Evolutionary conservation across 2,888 invertebrate genomes (phyloP).

Genomic region (Drosophila trichaetosa): DNA sequence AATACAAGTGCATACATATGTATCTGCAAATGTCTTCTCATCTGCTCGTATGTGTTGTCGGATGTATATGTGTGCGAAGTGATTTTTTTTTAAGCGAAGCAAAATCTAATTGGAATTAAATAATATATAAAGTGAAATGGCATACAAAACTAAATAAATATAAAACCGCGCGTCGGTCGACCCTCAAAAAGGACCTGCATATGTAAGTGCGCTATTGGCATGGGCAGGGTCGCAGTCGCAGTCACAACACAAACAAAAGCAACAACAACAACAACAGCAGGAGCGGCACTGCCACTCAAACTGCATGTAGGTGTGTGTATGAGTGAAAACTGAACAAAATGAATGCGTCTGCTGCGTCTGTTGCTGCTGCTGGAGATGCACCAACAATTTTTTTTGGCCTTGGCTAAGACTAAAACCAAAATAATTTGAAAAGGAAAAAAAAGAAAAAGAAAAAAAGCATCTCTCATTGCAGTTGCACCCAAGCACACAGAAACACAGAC

Average conservation of each 20-base stretch:
- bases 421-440: constrained; percentile 3
- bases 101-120: constrained; percentile 72
- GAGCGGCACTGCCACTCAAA: constrained; percentile 64
- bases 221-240: constrained; percentile 47
- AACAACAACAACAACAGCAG: constrained; percentile 54
- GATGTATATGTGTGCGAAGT: constrained; percentile 61
- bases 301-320: constrained; percentile 39
- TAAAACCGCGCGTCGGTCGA: constrained; percentile 50
- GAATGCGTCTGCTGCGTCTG: constrained; percentile 77
- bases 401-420: constrained; percentile 54
- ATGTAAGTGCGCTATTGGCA: constrained; percentile 56
- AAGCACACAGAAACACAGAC: constrained; percentile 24
- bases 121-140: constrained; percentile 53
- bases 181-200: constrained; percentile 56
- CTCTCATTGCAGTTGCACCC: constrained; percentile 41
- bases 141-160: constrained; percentile 52
- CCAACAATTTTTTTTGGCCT: constrained; percentile 61
- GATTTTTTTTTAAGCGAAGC: constrained; percentile 62
- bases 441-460: constrained; percentile 22
- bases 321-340: constrained; percentile 61
- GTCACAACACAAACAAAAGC: constrained; percentile 50
- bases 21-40: constrained; percentile 67
- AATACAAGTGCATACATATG: constrained; percentile 67
- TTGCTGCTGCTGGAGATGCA: constrained; percentile 54
- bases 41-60: constrained; percentile 67